These are phyloP conservation scores for Platichthys stellatus DNA, from an alignment of 2,113 vertebrate genomes.

Conservation along the genomic window DNA sequence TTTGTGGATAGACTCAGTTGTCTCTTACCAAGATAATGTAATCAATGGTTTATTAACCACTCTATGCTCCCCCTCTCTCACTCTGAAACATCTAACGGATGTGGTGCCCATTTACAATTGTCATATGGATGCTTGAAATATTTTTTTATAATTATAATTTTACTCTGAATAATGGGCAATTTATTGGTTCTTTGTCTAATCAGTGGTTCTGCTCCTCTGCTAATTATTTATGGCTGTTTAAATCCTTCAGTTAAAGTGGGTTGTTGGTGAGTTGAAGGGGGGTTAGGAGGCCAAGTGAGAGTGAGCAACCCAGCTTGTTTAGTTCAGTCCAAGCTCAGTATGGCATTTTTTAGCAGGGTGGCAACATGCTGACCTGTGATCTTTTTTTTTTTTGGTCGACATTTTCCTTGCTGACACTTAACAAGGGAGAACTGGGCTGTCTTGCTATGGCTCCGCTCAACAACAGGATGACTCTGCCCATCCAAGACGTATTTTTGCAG, in stretches of 20 bases:
- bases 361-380: not conserved
- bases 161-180: no score
- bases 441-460: not conserved
- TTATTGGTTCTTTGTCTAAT: not conserved
- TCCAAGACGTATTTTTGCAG: not conserved
- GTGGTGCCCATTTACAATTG: not conserved
- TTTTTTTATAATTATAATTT: no score
- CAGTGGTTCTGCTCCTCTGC: not conserved
- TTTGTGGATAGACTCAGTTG: not conserved
- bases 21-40: not conserved
- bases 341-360: not conserved
- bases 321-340: not conserved
- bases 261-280: not conserved
- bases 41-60: not conserved
- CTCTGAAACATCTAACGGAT: not conserved
- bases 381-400: not conserved
- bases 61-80: not conserved
- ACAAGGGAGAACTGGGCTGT: not conserved
- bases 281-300: no score
- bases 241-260: not conserved
- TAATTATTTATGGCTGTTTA: constrained; percentile 27
- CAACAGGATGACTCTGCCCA: not conserved
- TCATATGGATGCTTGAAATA: not conserved
- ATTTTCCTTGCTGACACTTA: not conserved
- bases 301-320: not conserved